phyloP scores from a whole-genome alignment of 2,113 vertebrate species.

The Psilopsiagon aymara region DNA sequence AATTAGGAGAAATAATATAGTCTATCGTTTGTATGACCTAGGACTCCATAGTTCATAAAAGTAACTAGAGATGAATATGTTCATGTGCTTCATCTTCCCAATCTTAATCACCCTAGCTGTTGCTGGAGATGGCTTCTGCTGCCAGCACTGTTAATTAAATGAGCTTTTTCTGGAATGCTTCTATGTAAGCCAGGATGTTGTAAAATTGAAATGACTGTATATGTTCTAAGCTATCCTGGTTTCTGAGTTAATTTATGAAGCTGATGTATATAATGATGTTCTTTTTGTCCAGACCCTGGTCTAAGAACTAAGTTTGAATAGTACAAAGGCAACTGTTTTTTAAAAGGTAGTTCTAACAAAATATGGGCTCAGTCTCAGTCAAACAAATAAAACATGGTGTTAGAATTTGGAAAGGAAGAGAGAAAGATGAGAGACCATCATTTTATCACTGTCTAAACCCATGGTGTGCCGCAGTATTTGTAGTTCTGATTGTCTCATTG shows the following conservation, averaged over 20 bases:
- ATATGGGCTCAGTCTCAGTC: background rate
- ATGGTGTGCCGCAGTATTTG: background rate
- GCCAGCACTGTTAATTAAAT: background rate
- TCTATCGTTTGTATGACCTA: background rate
- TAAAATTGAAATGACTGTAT: background rate
- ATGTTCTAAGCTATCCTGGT: background rate
- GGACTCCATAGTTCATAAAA: background rate
- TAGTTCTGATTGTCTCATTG: background rate
- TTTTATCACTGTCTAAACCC: background rate
- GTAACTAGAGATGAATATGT: background rate
- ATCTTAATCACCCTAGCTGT: background rate
- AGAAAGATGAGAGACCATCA: background rate
- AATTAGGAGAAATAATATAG: background rate
- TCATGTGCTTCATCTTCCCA: background rate
- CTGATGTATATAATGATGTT: background rate
- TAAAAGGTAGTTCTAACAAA: background rate
- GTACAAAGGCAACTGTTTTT: background rate
- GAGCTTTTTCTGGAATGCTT: background rate
- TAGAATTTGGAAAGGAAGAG: background rate
- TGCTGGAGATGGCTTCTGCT: background rate
- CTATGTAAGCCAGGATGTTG: background rate
- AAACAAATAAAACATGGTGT: background rate
- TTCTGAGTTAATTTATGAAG: background rate
- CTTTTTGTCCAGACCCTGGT: background rate
- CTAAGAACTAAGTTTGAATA: background rate